A percentile compares a stretch with the other conserved stretches of the same genome.
phyloP scores from a whole-genome alignment of 1,140 invertebrate genomes.

The Capitella teleta region DNA sequence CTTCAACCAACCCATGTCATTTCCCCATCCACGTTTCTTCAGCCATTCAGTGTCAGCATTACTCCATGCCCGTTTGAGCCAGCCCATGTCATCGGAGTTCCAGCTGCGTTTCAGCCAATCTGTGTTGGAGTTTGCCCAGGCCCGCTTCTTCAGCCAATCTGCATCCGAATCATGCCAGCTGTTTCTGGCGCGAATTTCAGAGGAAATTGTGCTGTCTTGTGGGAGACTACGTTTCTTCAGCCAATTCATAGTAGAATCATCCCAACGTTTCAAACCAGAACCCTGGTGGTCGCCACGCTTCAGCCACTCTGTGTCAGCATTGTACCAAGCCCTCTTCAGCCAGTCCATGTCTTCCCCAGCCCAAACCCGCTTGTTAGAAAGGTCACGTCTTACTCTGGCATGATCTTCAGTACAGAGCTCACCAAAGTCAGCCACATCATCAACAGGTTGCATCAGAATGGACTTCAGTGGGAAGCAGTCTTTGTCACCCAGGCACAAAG shows the following conservation, averaged over 20 bases:
- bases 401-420: no score
- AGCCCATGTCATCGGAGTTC: neutral
- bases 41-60: neutral
- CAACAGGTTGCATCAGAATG: no score
- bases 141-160: neutral
- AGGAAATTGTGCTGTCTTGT: no score
- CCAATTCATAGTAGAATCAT: no score
- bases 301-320: neutral
- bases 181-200: no score
- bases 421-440: no score
- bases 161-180: neutral
- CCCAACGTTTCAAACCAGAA: no score
- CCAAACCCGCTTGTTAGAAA: neutral
- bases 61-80: neutral
- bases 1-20: neutral
- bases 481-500: no score
- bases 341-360: neutral
- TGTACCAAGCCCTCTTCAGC: constrained; percentile 1
- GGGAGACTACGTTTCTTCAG: no score
- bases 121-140: neutral
- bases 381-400: no score
- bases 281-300: no score
- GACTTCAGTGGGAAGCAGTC: no score
- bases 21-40: neutral
- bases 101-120: constrained; percentile 3